phyloP scores from a whole-genome alignment of 2,797 vertebrate genomes.

The Gila robusta region DNA sequence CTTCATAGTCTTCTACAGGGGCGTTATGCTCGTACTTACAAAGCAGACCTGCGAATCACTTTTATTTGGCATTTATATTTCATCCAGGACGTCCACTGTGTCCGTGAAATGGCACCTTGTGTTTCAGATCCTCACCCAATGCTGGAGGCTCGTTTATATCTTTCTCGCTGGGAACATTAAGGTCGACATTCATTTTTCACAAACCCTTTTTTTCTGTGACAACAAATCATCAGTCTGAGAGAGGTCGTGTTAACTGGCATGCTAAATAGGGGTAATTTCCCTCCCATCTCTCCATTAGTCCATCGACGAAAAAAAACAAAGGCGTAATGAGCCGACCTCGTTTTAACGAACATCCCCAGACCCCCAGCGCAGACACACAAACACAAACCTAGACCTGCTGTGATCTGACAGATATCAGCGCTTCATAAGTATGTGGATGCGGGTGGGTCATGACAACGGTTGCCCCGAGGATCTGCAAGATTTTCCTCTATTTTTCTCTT shows the following conservation, averaged over 20 bases:
- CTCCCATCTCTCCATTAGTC: constrained; percentile 34
- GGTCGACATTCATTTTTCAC: constrained; percentile 23
- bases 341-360: constrained; percentile 42
- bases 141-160: constrained; percentile 24
- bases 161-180: constrained; percentile 23
- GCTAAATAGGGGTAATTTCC: constrained; percentile 46
- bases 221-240: constrained; percentile 41
- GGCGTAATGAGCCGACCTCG: constrained; percentile 9
- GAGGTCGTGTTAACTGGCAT: not conserved
- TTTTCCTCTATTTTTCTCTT: not conserved
- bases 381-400: constrained; percentile 11
- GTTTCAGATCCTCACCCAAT: constrained; percentile 6
- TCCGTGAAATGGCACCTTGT: not conserved
- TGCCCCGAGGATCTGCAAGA: constrained; percentile 5
- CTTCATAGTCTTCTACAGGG: not conserved
- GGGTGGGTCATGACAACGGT: constrained; percentile 32
- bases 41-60: constrained; percentile 5
- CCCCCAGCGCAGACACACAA: not conserved
- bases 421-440: constrained; percentile 50
- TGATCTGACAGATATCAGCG: constrained; percentile 12
- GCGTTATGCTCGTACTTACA: not conserved
- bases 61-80: constrained; percentile 29
- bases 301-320: constrained; percentile 8
- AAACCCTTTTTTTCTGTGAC: constrained; percentile 9
- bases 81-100: constrained; percentile 10